These are phyloP conservation scores for Cyphomyrus plagiostoma DNA, from an alignment of 2,113 vertebrate genomes.

Conservation along the genomic window DNA sequence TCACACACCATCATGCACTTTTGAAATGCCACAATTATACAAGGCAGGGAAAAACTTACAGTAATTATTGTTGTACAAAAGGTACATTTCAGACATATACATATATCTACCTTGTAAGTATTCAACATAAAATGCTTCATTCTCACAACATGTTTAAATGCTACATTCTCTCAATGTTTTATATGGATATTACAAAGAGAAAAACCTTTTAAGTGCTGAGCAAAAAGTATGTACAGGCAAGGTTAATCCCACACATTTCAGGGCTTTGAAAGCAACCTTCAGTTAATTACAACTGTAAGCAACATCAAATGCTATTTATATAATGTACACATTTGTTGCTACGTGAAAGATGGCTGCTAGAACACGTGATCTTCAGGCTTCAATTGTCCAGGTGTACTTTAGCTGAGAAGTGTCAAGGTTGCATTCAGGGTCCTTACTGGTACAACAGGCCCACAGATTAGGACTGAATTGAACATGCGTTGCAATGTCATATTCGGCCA, in stretches of 20 bases:
- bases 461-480: not conserved
- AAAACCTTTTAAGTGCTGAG: conserved; percentile 19
- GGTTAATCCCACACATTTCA: conserved; percentile 33
- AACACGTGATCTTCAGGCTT: not conserved
- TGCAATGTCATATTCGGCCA: not conserved
- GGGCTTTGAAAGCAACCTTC: conserved; percentile 29
- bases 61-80: not conserved
- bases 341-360: not conserved
- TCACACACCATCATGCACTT: not conserved
- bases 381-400: not conserved
- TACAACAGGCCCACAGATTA: not conserved
- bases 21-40: not conserved
- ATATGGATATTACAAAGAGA: conserved; percentile 45
- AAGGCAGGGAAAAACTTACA: conserved; percentile 7
- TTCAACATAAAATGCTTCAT: conserved; percentile 45
- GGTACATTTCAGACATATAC: conserved; percentile 17
- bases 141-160: conserved; percentile 42
- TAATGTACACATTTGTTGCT: not conserved
- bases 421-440: not conserved
- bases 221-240: conserved; percentile 53
- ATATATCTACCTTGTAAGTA: not conserved
- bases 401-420: not conserved
- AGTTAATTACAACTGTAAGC: conserved; percentile 44
- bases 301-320: conserved; percentile 33
- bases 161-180: conserved; percentile 48